These are phyloP conservation scores for Agriopis aurantiaria DNA, from an alignment of 2,888 invertebrate genomes.

Conservation along the genomic window DNA sequence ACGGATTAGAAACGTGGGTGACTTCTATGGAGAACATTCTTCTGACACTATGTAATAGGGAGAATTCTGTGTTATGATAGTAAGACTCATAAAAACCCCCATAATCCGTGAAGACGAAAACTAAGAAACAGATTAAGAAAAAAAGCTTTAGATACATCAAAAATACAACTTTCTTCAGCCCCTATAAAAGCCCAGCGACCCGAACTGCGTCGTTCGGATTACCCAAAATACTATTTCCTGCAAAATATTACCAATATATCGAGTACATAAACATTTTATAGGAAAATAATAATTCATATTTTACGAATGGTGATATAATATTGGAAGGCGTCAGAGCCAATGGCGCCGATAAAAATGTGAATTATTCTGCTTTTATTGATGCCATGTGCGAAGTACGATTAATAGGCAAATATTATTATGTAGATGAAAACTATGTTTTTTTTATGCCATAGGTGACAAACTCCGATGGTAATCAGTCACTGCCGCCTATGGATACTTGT, in stretches of 20 bases:
- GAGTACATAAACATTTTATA: constrained; percentile 17
- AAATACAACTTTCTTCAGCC: neutral
- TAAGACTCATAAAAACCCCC: too few species aligned
- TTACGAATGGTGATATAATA: constrained; percentile 22
- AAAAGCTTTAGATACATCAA: too few species aligned
- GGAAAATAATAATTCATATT: constrained; percentile 22
- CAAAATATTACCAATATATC: constrained; percentile 10
- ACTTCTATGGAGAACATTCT: too few species aligned
- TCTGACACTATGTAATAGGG: too few species aligned
- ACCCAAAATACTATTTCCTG: constrained; percentile 14
- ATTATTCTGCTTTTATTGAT: constrained; percentile 35
- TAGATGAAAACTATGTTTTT: neutral
- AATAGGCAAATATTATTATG: neutral
- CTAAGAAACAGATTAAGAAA: neutral
- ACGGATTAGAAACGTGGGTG: too few species aligned
- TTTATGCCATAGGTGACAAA: too few species aligned
- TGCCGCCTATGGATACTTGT: too few species aligned
- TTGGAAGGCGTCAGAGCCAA: constrained; percentile 11
- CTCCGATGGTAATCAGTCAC: too few species aligned
- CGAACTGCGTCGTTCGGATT: constrained; percentile 4
- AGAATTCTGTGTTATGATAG: too few species aligned
- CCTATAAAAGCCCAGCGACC: neutral
- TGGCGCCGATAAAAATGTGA: constrained; percentile 32
- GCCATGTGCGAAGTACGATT: constrained; percentile 11
- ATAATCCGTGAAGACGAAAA: neutral